Evolutionary conservation across 2,888 invertebrate genomes (phyloP).

Genomic region (Branchellion lobata): DNA sequence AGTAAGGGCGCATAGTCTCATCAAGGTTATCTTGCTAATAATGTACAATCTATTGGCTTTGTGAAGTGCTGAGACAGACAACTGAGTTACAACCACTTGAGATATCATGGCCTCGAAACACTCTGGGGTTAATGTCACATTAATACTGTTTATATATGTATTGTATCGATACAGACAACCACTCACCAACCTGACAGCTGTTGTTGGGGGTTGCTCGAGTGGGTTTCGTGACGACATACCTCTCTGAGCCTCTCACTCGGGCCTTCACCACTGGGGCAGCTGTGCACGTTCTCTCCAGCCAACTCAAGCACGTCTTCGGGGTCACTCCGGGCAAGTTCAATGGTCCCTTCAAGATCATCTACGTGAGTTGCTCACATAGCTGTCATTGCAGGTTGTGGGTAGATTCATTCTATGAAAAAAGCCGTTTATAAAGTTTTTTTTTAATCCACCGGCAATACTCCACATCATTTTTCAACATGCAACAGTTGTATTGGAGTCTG

Average conservation of each 20-base stretch:
- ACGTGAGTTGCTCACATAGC: slow-evolving; percentile 67
- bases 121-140: too few relatives aligned
- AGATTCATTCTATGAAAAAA: not conserved
- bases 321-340: slow-evolving; percentile 60
- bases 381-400: not conserved
- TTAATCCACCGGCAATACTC: too few relatives aligned
- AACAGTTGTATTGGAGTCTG: slow-evolving; percentile 69
- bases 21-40: too few relatives aligned
- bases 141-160: too few relatives aligned
- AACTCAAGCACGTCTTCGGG: slow-evolving; percentile 61
- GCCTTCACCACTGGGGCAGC: slow-evolving; percentile 87
- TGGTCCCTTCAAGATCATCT: slow-evolving; percentile 69
- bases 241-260: slow-evolving; percentile 69
- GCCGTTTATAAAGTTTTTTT: not conserved
- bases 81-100: too few relatives aligned
- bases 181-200: slow-evolving; percentile 42
- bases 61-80: too few relatives aligned
- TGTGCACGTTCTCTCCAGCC: slow-evolving; percentile 79
- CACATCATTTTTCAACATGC: too few relatives aligned
- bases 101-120: too few relatives aligned
- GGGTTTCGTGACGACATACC: slow-evolving; percentile 51
- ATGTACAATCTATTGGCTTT: too few relatives aligned
- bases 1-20: too few relatives aligned
- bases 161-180: too few relatives aligned
- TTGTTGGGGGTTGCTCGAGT: slow-evolving; percentile 49